Base-by-base conservation (phyloP, 2,797 vertebrate genomes). In the Oceanodroma leucorhoa region DNA sequence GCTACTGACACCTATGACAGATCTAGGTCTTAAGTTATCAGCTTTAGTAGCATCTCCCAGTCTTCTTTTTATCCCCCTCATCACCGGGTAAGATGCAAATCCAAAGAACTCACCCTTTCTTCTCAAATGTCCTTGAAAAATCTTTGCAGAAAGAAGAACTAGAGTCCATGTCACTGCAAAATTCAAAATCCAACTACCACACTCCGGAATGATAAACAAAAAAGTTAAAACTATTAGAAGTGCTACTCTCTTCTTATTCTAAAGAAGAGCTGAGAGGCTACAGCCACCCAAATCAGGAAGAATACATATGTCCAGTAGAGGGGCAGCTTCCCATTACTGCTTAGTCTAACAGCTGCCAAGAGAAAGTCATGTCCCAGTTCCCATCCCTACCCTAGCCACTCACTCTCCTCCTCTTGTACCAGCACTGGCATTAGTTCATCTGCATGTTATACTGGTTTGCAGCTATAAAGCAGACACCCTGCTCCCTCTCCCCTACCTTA, bases 121-220 rank as follows among this genome's bases (percentile, higher is more conserved):
- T 67, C 66, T 87, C 36, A 91, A 60, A 60, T 29, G 11, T 41
- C 48, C 38, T 72, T 60, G n/a, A 81, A 72, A 90, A 90, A 45
- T 30, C n/a, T 83, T 65, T 69, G n/a, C 41, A 80, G 55, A n/a
- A 67, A 82, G 34, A 81, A 67, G 16, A 10, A 54, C 43, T 66
- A 77, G 50, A 76, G 65, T 77, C 32, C 30, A 36, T 2, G 7
- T 32, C 32, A 75, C 7, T 40, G 46, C 43, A 93, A 72, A 85
- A 86, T 36, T 77, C 14, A 65, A 80, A 67, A 45, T 64, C 46
- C 46, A 67, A 30, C 26, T 36, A 87, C 19, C 9, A 24, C 19
- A 29, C 13, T 22, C 12, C 29, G 3, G 34, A 86, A 70, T 66
- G 70, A 62, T 2, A 34, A 78, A 36, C 9, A 71, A 43, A 66